phyloP scores from a whole-genome alignment of 2,888 invertebrate species.

The Stratiomys singularior region DNA sequence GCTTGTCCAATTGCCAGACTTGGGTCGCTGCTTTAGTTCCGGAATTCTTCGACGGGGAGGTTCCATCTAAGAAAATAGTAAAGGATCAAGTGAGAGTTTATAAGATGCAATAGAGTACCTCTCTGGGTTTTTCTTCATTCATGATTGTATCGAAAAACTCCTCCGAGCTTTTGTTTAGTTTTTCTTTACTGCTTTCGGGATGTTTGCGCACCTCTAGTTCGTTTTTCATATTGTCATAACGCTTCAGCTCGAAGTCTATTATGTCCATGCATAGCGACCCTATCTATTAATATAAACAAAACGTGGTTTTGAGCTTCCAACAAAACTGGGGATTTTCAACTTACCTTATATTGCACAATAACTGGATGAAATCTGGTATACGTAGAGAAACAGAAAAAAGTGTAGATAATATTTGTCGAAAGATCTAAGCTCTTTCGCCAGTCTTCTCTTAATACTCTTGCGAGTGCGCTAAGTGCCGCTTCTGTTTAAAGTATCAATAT shows the following conservation, averaged over 20 bases:
- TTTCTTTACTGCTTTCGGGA: constrained; percentile 64
- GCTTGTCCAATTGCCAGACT: constrained; percentile 76
- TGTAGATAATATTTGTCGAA: constrained; percentile 95
- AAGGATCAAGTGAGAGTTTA: neutral
- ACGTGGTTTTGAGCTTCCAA: no score
- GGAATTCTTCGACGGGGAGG: constrained; percentile 77
- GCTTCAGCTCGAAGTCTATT: constrained; percentile 91
- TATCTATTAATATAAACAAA: constrained; percentile 69
- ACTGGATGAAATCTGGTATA: constrained; percentile 95
- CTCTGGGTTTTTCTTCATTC: constrained; percentile 66
- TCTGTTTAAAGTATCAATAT: constrained; percentile 69
- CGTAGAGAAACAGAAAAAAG: constrained; percentile 97
- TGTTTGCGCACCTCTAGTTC: constrained; percentile 71
- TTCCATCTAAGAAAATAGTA: constrained; percentile 66
- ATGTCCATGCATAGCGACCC: constrained; percentile 97
- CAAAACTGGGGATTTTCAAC: no score
- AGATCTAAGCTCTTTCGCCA: constrained; percentile 97
- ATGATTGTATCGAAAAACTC: constrained; percentile 64
- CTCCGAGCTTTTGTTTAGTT: constrained; percentile 62
- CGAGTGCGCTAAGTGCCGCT: constrained; percentile 93
- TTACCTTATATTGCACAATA: constrained; percentile 92
- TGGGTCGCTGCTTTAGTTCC: constrained; percentile 78
- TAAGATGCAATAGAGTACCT: constrained; percentile 55
- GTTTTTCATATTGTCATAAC: constrained; percentile 93
- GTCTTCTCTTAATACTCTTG: constrained; percentile 95